Conservation (phyloP, 2,888 invertebrate genomes). For the Gymnoscelis rufifasciata region DNA sequence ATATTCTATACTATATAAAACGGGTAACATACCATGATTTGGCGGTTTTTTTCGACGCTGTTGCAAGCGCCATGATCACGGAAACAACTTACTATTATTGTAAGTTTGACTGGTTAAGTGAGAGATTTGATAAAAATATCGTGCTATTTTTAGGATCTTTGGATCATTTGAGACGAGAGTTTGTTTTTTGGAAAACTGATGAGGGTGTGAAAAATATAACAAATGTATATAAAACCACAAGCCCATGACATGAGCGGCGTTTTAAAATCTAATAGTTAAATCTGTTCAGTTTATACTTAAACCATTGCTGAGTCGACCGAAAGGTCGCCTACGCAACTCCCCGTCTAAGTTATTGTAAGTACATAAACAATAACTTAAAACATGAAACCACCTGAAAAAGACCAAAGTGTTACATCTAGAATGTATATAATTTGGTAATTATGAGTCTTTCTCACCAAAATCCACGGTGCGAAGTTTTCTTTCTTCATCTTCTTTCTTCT, state of each 20-base stretch:
- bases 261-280: conserved; percentile 34
- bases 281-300: conserved; percentile 51
- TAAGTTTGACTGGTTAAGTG: too few species aligned
- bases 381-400: conserved; percentile 56
- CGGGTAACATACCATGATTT: too few species aligned
- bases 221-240: conserved; percentile 11
- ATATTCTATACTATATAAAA: too few species aligned
- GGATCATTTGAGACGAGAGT: too few species aligned
- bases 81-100: too few species aligned
- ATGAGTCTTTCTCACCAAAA: conserved; percentile 37
- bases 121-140: too few species aligned
- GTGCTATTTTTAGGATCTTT: too few species aligned
- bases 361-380: conserved; percentile 19
- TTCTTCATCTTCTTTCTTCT: conserved; percentile 20
- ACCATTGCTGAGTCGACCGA: conserved; percentile 35
- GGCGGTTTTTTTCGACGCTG: too few species aligned
- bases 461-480: conserved; percentile 39
- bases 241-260: conserved; percentile 31
- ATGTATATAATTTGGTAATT: conserved; percentile 32
- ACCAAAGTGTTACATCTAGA: conserved; percentile 67
- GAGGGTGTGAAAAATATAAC: too few species aligned
- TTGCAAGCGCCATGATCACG: too few species aligned
- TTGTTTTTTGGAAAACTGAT: too few species aligned
- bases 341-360: conserved; percentile 26
- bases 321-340: conserved; percentile 10